Base-by-base conservation (phyloP, 2,888 invertebrate species). In the Cryptophagus acutangulus region DNA sequence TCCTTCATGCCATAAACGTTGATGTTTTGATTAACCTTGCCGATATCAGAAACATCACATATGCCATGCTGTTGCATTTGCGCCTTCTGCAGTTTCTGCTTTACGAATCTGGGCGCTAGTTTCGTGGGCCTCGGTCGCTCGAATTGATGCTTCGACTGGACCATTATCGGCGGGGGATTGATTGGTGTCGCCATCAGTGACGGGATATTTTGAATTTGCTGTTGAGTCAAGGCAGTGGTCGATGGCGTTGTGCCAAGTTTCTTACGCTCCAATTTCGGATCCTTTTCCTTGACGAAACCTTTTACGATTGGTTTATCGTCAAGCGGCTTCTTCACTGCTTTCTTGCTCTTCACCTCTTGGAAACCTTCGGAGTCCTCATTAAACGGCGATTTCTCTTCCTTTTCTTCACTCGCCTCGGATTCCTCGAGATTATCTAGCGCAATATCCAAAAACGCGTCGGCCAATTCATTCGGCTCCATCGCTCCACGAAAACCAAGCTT, bases 331-430 rank as follows among this genome's bases (percentile, higher is more conserved):
- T 84, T 84, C 0, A 78, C 79, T 52, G 76, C 79, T 63, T 87
- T 87, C 66, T 86, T 86, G 39, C 84, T 87, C 42, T 86, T 79
- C 4, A 89, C 90, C 66, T 90, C 89, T 68, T 87, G 87, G 68
- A 90, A 88, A 34, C 86, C 87, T 59, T 81, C 81, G 38, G 81
- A 78, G 41, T 81, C 76, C 14, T 71, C 66, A 45, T 74, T 75
- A 2, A 46, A 37, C 1, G 58, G 51, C 20, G 40, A 45, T 41
- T 62, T 65, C 18, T 75, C 76, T 12, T 62, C 61, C 5, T 53
- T 48, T 3, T 60, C 60, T 51, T 57, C 58, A 5, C 30, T 35
- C 2, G 38, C 36, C 24, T 71, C 71, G 6, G 50, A 54, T 14
- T 58, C 58, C 8, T 70, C 57, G 57, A 66, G 48, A 55, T 55